Percentiles rank a stretch among this genome's conserved stretches.
phyloP scores from a whole-genome alignment of 1,140 invertebrate species.

The Drosophila chauvacae region DNA sequence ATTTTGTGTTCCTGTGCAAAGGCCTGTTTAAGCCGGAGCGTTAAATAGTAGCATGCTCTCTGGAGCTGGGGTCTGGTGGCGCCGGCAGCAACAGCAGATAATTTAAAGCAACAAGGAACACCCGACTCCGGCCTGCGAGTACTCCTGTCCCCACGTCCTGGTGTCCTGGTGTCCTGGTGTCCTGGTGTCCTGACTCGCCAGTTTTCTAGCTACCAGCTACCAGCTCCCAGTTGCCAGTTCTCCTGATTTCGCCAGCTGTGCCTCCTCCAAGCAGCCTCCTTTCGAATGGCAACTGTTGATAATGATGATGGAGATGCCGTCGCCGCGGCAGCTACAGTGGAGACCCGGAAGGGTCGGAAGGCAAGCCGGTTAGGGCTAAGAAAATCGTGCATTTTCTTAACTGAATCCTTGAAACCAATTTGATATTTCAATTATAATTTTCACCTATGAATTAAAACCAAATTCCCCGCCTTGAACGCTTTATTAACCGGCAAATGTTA shows the following conservation, averaged over 20 bases:
- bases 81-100: conserved; percentile 51
- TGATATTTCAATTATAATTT: neutral
- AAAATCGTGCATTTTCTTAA: neutral
- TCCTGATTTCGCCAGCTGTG: conserved; percentile 17
- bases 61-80: neutral
- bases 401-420: neutral
- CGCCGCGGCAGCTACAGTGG: conserved; percentile 50
- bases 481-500: conserved; percentile 18
- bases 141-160: neutral
- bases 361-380: too few relatives aligned
- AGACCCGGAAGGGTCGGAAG: neutral
- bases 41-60: conserved; percentile 21
- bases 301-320: conserved; percentile 69
- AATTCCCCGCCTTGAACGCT: neutral
- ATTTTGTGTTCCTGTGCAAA: neutral
- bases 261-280: conserved; percentile 18
- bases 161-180: neutral
- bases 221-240: neutral
- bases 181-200: conserved; percentile 1
- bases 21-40: conserved; percentile 11
- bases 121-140: conserved; percentile 10
- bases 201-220: neutral
- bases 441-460: neutral
- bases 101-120: conserved; percentile 62
- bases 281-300: conserved; percentile 68